Base-by-base conservation (phyloP, 2,888 invertebrate genomes). In the Sussaba pulchella region DNA sequence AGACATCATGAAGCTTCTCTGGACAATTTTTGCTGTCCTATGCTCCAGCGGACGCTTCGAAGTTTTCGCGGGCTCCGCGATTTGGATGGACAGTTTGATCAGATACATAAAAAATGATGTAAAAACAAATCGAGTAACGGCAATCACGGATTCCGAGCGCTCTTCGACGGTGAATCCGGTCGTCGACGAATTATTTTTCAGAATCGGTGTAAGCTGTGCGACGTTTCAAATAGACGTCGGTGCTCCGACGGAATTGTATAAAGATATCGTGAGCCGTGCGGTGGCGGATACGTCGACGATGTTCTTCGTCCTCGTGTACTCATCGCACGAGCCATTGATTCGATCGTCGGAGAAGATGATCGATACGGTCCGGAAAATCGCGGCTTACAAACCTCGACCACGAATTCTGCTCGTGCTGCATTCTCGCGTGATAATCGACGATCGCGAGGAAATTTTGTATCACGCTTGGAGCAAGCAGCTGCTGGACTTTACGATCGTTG, bases 401-500 rank as follows among this genome's bases (percentile, higher is more conserved):
- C 64, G 67, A 36, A 74, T 63, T 26, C 36, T 84, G 21, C 21
- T 82, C 0, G 45, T 84, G 3, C 39, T 74, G 0, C 24, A 69
- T 14, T 66, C 77, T 8, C 24, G 8, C n/a, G 14, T 14, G 31
- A 8, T n/a, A n/a, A 72, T 50, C 12, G 61, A 75, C 12, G 52
- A 57, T 59, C 61, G 81, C 12, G 66, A 83, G 17, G 10, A 50
- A 6, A 36, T 83, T 2, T 72, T 85, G 36, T 17, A 70, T 10
- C 70, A 77, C 45, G 50, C 71, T 17, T 85, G 85, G 85, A 21
- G 59, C 4, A 66, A 70, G 24, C 54, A 71, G 39, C 59, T 84
- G 26, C 43, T 79, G 1, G 75, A 84, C 43, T 63, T 83, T 21
- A 83, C 83, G 64, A 72, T 85, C 39, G 24, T 84, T 21, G 83